phyloP scores from a whole-genome alignment of 1,140 invertebrate species.

The Lasioglossum albipes region DNA sequence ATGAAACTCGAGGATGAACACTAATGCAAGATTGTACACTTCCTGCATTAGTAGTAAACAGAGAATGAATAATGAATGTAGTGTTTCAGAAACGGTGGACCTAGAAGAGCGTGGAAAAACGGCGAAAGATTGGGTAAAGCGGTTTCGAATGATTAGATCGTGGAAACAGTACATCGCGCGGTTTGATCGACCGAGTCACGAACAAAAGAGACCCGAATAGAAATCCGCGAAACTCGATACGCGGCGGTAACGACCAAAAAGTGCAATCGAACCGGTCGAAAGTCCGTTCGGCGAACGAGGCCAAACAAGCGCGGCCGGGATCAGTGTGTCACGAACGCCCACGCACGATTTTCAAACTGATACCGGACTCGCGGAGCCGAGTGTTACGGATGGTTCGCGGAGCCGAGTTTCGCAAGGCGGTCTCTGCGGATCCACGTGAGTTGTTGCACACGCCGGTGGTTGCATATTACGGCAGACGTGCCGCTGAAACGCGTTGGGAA shows the following conservation, averaged over 20 bases:
- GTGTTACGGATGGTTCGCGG: conserved; percentile 16
- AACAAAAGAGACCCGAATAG: no score
- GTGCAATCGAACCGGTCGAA: conserved; percentile 18
- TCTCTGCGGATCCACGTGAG: conserved; percentile 33
- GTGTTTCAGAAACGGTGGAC: no score
- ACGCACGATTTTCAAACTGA: conserved; percentile 30
- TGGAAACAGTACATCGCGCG: not conserved
- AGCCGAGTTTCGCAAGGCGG: not conserved
- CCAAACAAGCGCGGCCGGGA: conserved; percentile 32
- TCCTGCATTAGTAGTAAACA: no score
- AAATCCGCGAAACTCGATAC: conserved; percentile 16
- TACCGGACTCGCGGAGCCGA: not conserved
- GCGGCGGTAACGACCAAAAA: not conserved
- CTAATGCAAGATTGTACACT: no score
- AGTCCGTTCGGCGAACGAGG: conserved; percentile 32
- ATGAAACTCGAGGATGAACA: no score
- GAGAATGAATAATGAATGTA: no score
- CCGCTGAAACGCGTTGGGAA: conserved; percentile 36
- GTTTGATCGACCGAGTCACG: not conserved
- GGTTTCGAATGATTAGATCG: no score
- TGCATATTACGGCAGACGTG: conserved; percentile 39
- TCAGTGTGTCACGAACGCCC: conserved; percentile 44
- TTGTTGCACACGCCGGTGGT: conserved; percentile 22
- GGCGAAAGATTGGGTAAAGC: not conserved
- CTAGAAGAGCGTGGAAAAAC: no score